These are phyloP conservation scores for Diceros bicornis DNA, from an alignment of 2,797 vertebrate genomes.

Conservation along the genomic window DNA sequence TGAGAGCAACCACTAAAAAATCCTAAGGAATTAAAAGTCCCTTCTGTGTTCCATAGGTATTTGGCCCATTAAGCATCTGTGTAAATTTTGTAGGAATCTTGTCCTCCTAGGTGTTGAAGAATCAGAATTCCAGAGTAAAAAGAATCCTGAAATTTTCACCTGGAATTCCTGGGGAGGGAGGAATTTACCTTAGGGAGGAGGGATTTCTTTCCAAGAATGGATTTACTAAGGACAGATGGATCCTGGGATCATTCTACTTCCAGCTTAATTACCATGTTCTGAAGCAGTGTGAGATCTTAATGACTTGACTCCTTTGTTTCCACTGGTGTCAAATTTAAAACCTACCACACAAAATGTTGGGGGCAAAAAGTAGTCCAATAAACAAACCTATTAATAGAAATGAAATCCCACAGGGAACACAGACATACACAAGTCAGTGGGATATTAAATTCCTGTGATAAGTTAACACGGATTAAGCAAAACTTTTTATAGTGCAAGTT, in stretches of 20 bases:
- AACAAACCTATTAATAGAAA: constrained; percentile 88
- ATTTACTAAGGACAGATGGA: constrained; percentile 43
- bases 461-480: constrained; percentile 86
- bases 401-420: constrained; percentile 79
- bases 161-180: constrained; percentile 28
- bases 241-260: constrained; percentile 59
- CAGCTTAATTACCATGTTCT: constrained; percentile 54
- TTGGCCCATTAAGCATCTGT: neutral
- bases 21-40: neutral
- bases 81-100: neutral
- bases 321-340: constrained; percentile 84
- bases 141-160: neutral
- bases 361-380: constrained; percentile 83
- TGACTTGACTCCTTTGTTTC: constrained; percentile 73
- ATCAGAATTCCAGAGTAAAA: constrained; percentile 40
- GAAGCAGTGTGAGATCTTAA: constrained; percentile 78
- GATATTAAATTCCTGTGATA: constrained; percentile 84
- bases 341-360: constrained; percentile 76
- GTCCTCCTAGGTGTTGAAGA: neutral
- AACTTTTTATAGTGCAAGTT: constrained; percentile 85
- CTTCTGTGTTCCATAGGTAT: neutral
- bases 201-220: constrained; percentile 69
- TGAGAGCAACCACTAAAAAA: neutral
- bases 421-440: constrained; percentile 79
- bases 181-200: neutral